These are phyloP conservation scores for Babyrousa celebensis DNA, from an alignment of 2,797 vertebrate species.

Conservation along the genomic window DNA sequence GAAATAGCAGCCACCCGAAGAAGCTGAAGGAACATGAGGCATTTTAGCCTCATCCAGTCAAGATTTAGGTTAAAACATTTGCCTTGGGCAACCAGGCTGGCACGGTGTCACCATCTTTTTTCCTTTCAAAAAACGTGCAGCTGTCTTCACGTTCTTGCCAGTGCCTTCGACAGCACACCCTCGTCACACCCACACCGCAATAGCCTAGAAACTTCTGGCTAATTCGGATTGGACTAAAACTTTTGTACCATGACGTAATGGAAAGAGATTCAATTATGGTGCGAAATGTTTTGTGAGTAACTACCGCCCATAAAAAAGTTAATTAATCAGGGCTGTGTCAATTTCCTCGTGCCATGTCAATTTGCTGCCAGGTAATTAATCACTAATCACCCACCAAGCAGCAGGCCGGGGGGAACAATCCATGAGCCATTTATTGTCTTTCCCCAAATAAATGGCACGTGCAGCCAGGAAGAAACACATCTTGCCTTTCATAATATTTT, in stretches of 20 bases:
- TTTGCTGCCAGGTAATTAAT: slow-evolving; percentile 95
- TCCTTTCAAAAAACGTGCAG: background rate
- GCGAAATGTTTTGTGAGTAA: slow-evolving; percentile 92
- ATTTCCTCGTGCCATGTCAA: slow-evolving; percentile 94
- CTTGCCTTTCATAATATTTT: slow-evolving; percentile 93
- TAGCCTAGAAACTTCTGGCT: slow-evolving; percentile 88
- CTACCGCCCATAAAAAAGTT: slow-evolving; percentile 93
- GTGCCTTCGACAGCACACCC: background rate
- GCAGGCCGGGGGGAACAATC: slow-evolving; percentile 91
- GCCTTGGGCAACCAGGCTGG: background rate
- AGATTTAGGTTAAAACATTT: background rate
- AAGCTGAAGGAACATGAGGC: background rate
- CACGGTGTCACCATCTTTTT: background rate
- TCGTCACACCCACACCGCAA: slow-evolving; percentile 65
- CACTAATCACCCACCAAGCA: slow-evolving; percentile 93
- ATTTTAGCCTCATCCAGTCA: background rate
- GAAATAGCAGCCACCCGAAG: background rate
- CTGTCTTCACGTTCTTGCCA: slow-evolving; percentile 48
- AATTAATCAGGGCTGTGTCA: slow-evolving; percentile 95
- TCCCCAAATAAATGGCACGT: slow-evolving; percentile 91
- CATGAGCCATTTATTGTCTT: slow-evolving; percentile 91
- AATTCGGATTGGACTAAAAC: slow-evolving; percentile 89
- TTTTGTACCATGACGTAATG: slow-evolving; percentile 89
- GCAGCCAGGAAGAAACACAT: slow-evolving; percentile 90
- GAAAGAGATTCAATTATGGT: slow-evolving; percentile 92